A percentile compares a stretch with the other conserved stretches of the same genome.
phyloP scores from a whole-genome alignment of 2,888 invertebrate genomes.

The Octonoba sinensis region DNA sequence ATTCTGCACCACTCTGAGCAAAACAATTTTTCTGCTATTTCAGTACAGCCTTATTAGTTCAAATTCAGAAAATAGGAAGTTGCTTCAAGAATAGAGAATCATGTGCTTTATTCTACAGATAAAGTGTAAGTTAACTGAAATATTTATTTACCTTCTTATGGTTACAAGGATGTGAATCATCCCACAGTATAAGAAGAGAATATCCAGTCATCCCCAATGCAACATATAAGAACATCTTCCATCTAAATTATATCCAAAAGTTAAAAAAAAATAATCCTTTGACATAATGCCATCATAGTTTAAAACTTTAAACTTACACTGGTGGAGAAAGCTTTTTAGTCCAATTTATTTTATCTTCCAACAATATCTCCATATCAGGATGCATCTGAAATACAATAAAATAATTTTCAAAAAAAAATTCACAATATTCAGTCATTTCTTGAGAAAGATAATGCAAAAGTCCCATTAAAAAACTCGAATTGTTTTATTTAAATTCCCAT shows the following conservation, averaged over 20 bases:
- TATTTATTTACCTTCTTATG: no score
- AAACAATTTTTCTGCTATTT: no score
- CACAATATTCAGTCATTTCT: no score
- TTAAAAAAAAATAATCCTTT: background rate
- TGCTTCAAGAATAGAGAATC: no score
- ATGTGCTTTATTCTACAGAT: no score
- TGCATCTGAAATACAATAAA: conserved; percentile 24
- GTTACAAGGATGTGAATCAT: background rate
- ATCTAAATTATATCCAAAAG: conserved; percentile 15
- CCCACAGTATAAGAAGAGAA: background rate
- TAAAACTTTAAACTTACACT: conserved; percentile 17
- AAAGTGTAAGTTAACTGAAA: no score
- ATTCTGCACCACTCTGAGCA: no score
- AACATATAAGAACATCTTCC: conserved; percentile 12
- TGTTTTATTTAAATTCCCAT: no score
- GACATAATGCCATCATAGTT: background rate
- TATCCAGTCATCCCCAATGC: background rate
- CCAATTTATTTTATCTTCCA: conserved; percentile 45
- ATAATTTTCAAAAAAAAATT: background rate
- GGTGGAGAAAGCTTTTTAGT: conserved; percentile 7
- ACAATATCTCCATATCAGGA: conserved; percentile 39
- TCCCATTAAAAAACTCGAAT: no score
- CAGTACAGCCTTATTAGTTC: no score
- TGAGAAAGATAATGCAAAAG: no score
- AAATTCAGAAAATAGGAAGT: no score